Percentiles rank a stretch among this genome's conserved stretches.
Conservation (phyloP, 2,797 vertebrate genomes). For the Anguilla anguilla region DNA sequence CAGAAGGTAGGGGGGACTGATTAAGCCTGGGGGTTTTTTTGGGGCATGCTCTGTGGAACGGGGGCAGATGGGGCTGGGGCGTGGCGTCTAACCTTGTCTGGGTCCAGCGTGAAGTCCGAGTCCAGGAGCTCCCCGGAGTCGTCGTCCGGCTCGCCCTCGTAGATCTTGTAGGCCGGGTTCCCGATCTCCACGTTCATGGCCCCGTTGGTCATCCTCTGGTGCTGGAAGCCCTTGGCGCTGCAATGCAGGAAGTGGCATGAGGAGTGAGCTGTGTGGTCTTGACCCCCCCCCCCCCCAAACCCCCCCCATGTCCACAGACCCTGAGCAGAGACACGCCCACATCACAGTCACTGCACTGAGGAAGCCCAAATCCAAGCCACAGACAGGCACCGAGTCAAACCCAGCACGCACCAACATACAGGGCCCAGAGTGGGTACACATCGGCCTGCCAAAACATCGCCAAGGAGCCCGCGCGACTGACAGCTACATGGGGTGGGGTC, state of each 20-base stretch:
- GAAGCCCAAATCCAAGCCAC: background rate
- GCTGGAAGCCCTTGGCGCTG: slow-evolving; percentile 94
- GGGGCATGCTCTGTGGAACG: background rate
- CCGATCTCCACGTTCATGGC: slow-evolving; percentile 95
- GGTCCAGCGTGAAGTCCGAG: slow-evolving; percentile 88
- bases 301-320: background rate
- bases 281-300: background rate
- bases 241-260: background rate
- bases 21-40: background rate
- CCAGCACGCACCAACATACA: slow-evolving; percentile 40
- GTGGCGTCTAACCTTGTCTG: slow-evolving; percentile 80
- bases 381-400: slow-evolving; percentile 36
- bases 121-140: slow-evolving; percentile 90
- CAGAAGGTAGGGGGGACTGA: too few species aligned
- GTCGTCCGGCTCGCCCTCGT: slow-evolving; percentile 88
- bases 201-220: slow-evolving; percentile 91
- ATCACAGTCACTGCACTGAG: slow-evolving; percentile 8
- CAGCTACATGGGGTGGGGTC: too few species aligned
- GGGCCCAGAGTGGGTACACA: background rate
- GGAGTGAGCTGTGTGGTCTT: background rate
- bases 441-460: background rate
- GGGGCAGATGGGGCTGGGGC: too few species aligned
- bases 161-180: slow-evolving; percentile 94
- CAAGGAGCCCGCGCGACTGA: too few species aligned
- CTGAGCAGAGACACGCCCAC: slow-evolving; percentile 13